A percentile compares a stretch with the other conserved stretches of the same genome.
phyloP scores from a whole-genome alignment of 2,888 invertebrate species.

The Alitta virens region DNA sequence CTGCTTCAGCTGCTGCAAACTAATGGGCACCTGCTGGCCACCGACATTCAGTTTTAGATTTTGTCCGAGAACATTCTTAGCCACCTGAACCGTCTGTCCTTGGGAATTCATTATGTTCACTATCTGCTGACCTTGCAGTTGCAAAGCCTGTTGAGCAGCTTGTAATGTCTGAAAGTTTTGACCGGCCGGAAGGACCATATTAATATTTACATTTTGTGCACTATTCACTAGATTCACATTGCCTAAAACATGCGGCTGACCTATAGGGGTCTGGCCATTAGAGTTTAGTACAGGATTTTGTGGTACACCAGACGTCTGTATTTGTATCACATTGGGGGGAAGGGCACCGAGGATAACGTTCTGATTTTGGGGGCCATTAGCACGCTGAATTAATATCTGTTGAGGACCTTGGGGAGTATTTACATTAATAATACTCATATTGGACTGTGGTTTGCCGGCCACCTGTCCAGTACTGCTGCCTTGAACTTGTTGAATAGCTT shows the following conservation, averaged over 20 bases:
- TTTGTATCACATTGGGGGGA: slow-evolving; percentile 11
- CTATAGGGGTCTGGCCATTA: neutral
- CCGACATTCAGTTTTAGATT: neutral
- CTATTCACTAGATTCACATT: slow-evolving; percentile 11
- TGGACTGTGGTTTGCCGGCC: neutral
- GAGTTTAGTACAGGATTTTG: too few species aligned
- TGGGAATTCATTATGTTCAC: neutral
- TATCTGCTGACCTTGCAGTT: neutral
- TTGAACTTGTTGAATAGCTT: neutral
- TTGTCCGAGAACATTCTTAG: neutral
- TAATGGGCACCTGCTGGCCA: neutral
- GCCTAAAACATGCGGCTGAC: slow-evolving; percentile 12
- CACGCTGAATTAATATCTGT: slow-evolving; percentile 40
- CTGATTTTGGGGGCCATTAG: slow-evolving; percentile 21
- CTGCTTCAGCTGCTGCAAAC: neutral
- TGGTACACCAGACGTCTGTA: neutral
- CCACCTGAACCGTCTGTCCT: neutral
- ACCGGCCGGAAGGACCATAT: slow-evolving; percentile 7
- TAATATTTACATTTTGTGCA: slow-evolving; percentile 10
- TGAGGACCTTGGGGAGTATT: slow-evolving; percentile 30
- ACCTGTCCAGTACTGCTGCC: neutral
- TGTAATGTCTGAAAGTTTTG: slow-evolving; percentile 1
- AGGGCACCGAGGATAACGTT: slow-evolving; percentile 13
- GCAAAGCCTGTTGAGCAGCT: neutral
- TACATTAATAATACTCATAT: slow-evolving; percentile 4